Base-by-base conservation (phyloP, 2,113 vertebrate species). In the Dinomys branickii region DNA sequence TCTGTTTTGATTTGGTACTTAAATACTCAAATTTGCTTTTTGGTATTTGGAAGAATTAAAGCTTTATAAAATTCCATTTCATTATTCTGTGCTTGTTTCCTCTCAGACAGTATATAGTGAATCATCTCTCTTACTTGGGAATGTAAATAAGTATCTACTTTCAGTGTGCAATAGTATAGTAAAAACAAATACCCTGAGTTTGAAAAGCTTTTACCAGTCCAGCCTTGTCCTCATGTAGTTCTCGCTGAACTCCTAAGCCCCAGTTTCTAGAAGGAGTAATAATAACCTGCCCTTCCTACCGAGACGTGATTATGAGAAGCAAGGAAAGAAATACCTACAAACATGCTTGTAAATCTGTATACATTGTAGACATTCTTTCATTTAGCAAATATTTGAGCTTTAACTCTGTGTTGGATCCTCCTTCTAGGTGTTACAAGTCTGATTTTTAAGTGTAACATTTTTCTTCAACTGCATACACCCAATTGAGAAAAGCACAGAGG, bases 281-380 rank as follows among this genome's bases (percentile, higher is more conserved):
- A 85, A 77, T 96, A 69, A 84, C 41, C 33, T 71, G 30, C 28
- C 14, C 19, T 93, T 16, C 19, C 44, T 84, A 58, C 56, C 59
- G 95, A 84, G 84, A 75, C 94, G 7, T 96, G 44, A 13, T 85
- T 77, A 50, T 95, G 63, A 92, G 75, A 94, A 92, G 80, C 84
- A 91, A 90, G 75, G 56, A 71, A 83, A 78, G 75, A 82, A 90
- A 41, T 94, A 9, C 14, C 9, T 78, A 24, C 75, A 88, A 93
- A 88, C 35, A 56, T 71, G 38, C 50, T 65, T 91, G 9, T 30
- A 87, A 84, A 92, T 92, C 41, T 84, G 41, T 85, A 50, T 1
- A n/a, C 26, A 73, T 26, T 90, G 30, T 83, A 90, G 85, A 90
- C 90, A 50, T 95, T 65, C 41, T 61, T 93, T 94, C 26, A 77